Evolutionary conservation across 2,113 vertebrate genomes (phyloP), one percentile per base, ranked within the genome.

Genomic region (Uria aalge): DNA sequence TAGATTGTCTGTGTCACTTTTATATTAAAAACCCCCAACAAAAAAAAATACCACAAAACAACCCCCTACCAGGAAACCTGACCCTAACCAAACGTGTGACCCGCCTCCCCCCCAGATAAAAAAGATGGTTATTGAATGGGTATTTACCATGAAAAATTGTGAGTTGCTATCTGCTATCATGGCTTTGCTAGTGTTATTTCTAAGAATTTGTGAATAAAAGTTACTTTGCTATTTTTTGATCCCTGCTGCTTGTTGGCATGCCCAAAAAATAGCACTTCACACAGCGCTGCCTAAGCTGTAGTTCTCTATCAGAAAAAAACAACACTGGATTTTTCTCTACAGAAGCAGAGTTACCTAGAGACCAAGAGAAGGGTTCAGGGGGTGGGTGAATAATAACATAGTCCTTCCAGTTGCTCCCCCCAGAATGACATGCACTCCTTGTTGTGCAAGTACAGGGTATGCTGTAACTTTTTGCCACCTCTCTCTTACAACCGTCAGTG

Each of bases 401-500:
- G 63, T 29, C 36, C 32, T 64, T 48, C 27, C 27, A 48, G 36
- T 16, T 0, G 0, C 1, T 2, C 13, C 47, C 20, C 47, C 14
- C 11, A 91, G 26, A 67, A 63, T 32, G 40, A 30, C 15, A 34
- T 1, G 0, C 2, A 7, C 1, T 74, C 38, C 18, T 41, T 53
- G 8, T 18, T 78, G 9, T 9, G 24, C 32, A 48, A 53, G 26
- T 23, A 38, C 41, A 50, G 27, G 19, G 9, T 24, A 59, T 23
- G 29, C 18, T 53, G 34, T 6, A 76, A 50, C 11, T 32, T 92
- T 4, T 16, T 86, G 29, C 5, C 60, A 36, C 29, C 8, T 80
- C 15, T 60, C 22, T 59, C 14, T 67, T 86, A 30, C 63, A 69
- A 1, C 10, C 27, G 20, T 27, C 32, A 84, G 29, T 16, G 9